Conservation (phyloP, 2,797 vertebrate genomes). For the Chrysolophus pictus region DNA sequence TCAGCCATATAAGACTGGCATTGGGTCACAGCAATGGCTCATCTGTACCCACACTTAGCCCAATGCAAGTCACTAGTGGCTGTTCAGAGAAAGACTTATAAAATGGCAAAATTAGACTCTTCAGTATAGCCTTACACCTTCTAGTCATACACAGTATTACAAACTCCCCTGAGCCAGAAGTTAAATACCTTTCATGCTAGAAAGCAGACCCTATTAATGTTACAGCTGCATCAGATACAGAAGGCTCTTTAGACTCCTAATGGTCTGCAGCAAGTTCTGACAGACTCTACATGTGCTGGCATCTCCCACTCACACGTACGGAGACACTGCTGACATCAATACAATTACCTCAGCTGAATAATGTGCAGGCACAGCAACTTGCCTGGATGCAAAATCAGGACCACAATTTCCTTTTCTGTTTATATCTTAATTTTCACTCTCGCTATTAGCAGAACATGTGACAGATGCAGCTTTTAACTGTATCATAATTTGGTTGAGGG, state of each 20-base stretch:
- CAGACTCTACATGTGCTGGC: neutral
- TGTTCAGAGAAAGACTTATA: neutral
- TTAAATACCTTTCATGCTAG: neutral
- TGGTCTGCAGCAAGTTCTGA: neutral
- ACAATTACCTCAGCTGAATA: neutral
- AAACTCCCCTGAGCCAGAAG: neutral
- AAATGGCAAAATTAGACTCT: neutral
- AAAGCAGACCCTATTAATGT: neutral
- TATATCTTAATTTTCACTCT: neutral
- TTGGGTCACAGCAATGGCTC: neutral
- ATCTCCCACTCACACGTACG: neutral
- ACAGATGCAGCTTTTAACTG: neutral
- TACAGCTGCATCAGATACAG: neutral
- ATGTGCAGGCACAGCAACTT: neutral
- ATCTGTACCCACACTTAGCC: neutral
- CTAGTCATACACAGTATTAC: neutral
- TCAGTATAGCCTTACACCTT: neutral
- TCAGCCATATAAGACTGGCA: neutral
- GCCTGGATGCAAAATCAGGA: neutral
- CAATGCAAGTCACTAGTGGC: neutral
- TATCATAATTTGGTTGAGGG: neutral
- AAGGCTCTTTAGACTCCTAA: neutral
- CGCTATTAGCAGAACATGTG: neutral
- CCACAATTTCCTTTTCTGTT: neutral
- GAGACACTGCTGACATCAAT: neutral